Base-by-base conservation (phyloP, 1,140 invertebrate species). In the Papilio aristodemus region DNA sequence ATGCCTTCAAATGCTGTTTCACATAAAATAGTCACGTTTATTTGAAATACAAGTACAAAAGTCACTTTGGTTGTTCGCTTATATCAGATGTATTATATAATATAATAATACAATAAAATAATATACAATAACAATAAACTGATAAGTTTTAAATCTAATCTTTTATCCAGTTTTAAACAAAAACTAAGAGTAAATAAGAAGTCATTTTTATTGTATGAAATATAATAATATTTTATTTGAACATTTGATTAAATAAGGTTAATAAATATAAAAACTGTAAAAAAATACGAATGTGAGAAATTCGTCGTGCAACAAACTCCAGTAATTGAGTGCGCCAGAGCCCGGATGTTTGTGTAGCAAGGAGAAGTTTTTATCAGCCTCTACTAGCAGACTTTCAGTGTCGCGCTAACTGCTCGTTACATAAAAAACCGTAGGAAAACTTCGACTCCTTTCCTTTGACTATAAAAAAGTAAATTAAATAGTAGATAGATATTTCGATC, bases 1-100 rank as follows among this genome's bases (percentile, higher is more conserved):
- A 87, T 86, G 78, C 80, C 83, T 79, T 79, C 78, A 80, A 79
- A 76, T 80, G 83, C 81, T 86, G 80, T 84, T 78, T 80, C 78
- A 79, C 76, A 79, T 79, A 73, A 75, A 68, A 71, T 72, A 72
- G 66, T 73, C 60, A 50, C 17, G 17, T 50, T 50, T 22, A 50
- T 54, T 22, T 54, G 46, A 25, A 25, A 54, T 50, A 22, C 3
- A 54, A 54, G 19, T 13, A 25, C 17, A 54, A 54, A 25, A 22
- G 19, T 50, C 46, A 54, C 46, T 54, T 54, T 54, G 17, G 22
- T 54, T 22, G 17, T 54, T 22, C 3, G 19, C n/a, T n/a, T n/a
- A n/a, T n/a, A 54, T 54, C 22, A 7, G 43, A 11, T 10, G 19
- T 50, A 50, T 22, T n/a, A n/a, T n/a, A n/a, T n/a, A n/a, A n/a